Base-by-base conservation (phyloP, 1,140 invertebrate species). In the Colletes gigas region DNA sequence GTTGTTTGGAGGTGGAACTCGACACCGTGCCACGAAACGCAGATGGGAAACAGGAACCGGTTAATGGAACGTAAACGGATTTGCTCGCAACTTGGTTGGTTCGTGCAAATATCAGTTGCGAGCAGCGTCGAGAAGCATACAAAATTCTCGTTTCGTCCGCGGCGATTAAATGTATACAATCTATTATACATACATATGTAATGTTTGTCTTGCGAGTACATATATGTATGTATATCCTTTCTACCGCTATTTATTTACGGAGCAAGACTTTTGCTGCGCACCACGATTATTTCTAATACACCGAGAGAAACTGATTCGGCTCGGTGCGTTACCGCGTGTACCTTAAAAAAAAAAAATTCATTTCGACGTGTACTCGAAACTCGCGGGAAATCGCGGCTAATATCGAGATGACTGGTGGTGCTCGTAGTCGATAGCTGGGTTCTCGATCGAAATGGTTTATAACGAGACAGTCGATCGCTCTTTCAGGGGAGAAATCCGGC, bases 401-500 rank as follows among this genome's bases (percentile, higher is more conserved):
- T 30, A 50, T 12, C 50, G 50, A 9, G 50, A 12, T 14, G n/a
- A n/a, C n/a, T n/a, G n/a, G n/a, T n/a, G n/a, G n/a, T n/a, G n/a
- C n/a, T n/a, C n/a, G n/a, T n/a, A n/a, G n/a, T n/a, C n/a, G n/a
- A n/a, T n/a, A n/a, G n/a, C n/a, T n/a, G n/a, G n/a, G 17, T 59
- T 19, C 57, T 7, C n/a, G 60, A 14, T 39, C 39, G 55, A 59
- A 60, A 71, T 72, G 62, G 39, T 63, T 65, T n/a, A 52, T 17
- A 15, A 41, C 39, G 10, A 0, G n/a, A n/a, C n/a, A n/a, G 15
- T 39, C 4, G 14, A 41, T 70, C 52, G 15, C n/a, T 12, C 39
- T 87, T 91, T 30, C 89, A 93, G 92, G 90, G 10, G 91, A 92
- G 65, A 90, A 92, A 47, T 90, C 92, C 63, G 86, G 85, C 39